Conservation (phyloP, 2,113 vertebrate species). For the Phaethornis superciliosus region DNA sequence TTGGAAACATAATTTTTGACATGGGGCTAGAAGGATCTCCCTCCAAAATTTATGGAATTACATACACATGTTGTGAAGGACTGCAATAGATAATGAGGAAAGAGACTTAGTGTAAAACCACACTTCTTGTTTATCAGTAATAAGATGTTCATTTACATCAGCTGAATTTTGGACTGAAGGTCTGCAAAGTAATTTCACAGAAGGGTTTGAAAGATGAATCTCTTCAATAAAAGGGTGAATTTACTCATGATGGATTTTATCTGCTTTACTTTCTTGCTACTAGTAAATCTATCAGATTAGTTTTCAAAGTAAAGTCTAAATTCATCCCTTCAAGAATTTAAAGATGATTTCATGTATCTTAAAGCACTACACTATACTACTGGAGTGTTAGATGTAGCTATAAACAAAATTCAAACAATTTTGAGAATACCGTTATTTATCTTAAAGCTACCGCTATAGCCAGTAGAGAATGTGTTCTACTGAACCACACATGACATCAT, state of each 20-base stretch:
- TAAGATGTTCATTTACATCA: background rate
- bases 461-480: background rate
- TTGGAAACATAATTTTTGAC: background rate
- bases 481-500: background rate
- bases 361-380: background rate
- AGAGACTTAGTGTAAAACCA: background rate
- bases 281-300: conserved; percentile 1
- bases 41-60: background rate
- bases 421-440: background rate
- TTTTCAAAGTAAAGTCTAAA: conserved; percentile 13
- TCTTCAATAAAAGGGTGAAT: background rate
- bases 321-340: background rate
- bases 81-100: background rate
- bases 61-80: background rate
- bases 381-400: conserved; percentile 18
- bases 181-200: background rate
- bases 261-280: background rate
- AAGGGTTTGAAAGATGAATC: background rate
- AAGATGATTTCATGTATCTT: background rate
- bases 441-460: background rate
- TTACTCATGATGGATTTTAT: background rate
- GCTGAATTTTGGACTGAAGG: background rate
- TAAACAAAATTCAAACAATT: conserved; percentile 16
- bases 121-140: background rate
- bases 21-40: background rate